Base-by-base conservation (phyloP, 2,888 invertebrate genomes). In the Coecobrya sp. region DNA sequence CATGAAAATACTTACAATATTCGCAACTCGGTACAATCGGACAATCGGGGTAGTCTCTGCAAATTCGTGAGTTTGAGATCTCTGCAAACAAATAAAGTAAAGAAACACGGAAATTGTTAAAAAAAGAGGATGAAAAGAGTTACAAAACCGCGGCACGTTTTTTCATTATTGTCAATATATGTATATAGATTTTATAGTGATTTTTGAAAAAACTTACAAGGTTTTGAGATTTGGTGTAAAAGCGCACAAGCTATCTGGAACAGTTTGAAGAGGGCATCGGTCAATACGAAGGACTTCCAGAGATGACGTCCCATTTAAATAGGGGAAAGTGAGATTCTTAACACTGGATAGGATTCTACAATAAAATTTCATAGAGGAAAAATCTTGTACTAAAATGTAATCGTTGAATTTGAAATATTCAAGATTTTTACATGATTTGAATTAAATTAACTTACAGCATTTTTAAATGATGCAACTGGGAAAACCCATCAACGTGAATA, bases 31-130 rank as follows among this genome's bases (percentile, higher is more conserved):
- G 96, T 96, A 96, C 99, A 99, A 94, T 96, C 96, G 94, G 96
- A 96, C 95, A 99, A 96, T 95, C 97, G 97, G 76, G 99, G 99
- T 95, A 99, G 96, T 92, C 96, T 96, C 89, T 96, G 96, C 95
- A 99, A 96, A 95, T 96, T 96, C 96, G 99, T 99, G 65, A 98
- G 98, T 96, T 98, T 98, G 95, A 98, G 96, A 96, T 98, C 98
- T 95, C 98, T 98, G 96, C 70, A 96, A 96, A 95, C 94, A 93
- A 94, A 93, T 59, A 16, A 52, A 52, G 11, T 36, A 52, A 52
- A 16, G 2, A 13, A 55, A 19, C 55, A 55, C 55, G 55, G n/a
- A n/a, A n/a, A n/a, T n/a, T n/a, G n/a, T n/a, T n/a, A n/a, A n/a
- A n/a, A n/a, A n/a, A n/a, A n/a, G n/a, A n/a, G n/a, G n/a, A n/a